Evolutionary conservation across 2,113 vertebrate genomes (phyloP).

Genomic region (Siniperca knerii): DNA sequence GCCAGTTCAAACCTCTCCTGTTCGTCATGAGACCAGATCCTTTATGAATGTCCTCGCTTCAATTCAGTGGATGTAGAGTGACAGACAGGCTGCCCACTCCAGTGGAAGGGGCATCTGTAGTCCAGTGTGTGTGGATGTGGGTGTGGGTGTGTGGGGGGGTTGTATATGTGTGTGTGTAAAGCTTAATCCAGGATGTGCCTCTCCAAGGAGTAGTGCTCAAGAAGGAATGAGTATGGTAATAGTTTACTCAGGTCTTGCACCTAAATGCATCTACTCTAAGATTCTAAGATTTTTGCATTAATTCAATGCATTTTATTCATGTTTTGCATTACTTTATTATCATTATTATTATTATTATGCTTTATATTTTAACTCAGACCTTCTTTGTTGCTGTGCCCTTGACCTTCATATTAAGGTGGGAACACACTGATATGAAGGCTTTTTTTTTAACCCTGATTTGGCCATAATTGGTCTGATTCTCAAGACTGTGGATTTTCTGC

Average conservation of each 20-base stretch:
- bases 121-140: constrained; percentile 11
- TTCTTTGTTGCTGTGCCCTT: neutral
- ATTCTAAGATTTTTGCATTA: neutral
- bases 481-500: neutral
- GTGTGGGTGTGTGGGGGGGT: neutral
- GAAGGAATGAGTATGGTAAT: constrained; percentile 20
- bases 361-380: no score
- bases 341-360: neutral
- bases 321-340: constrained; percentile 4
- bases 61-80: constrained; percentile 43
- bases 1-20: constrained; percentile 67
- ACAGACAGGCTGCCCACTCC: constrained; percentile 51
- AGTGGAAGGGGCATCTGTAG: constrained; percentile 29
- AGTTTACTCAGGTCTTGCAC: neutral
- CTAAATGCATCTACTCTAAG: neutral
- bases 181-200: constrained; percentile 60
- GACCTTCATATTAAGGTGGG: neutral
- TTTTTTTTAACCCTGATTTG: neutral
- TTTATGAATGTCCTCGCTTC: constrained; percentile 59
- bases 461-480: neutral
- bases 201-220: constrained; percentile 27
- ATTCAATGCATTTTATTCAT: neutral
- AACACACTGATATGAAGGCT: neutral
- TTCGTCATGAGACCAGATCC: constrained; percentile 65
- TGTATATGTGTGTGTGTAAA: constrained; percentile 35